These are phyloP conservation scores for Chrosomus eos DNA, from an alignment of 2,797 vertebrate species.

Conservation along the genomic window DNA sequence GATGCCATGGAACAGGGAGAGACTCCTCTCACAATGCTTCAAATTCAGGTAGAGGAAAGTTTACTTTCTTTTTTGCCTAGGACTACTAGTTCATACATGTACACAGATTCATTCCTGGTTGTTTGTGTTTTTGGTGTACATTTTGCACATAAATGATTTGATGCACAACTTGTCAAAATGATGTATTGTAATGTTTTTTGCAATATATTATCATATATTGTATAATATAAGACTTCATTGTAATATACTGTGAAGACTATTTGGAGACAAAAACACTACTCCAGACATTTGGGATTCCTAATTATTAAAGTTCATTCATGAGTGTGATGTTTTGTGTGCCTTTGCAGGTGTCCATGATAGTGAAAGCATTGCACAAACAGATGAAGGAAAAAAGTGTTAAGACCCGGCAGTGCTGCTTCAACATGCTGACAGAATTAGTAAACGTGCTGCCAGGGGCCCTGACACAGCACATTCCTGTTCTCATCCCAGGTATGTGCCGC, in stretches of 20 bases:
- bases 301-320: neutral
- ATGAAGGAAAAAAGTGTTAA: conserved; percentile 99
- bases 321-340: neutral
- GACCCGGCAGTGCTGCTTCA: conserved; percentile 98
- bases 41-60: conserved; percentile 86
- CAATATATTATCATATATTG: neutral
- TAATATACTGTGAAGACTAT: neutral
- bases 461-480: conserved; percentile 92
- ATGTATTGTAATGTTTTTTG: neutral
- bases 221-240: neutral
- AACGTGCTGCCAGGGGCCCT: conserved; percentile 96
- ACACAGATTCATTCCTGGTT: neutral
- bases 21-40: conserved; percentile 97
- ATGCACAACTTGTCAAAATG: neutral
- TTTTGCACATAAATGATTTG: neutral
- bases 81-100: neutral
- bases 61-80: neutral
- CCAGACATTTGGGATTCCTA: neutral
- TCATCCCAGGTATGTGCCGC: conserved; percentile 60
- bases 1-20: conserved; percentile 99
- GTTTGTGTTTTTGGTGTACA: neutral
- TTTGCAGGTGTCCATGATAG: conserved; percentile 95
- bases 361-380: conserved; percentile 98
- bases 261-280: neutral
- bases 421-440: conserved; percentile 98